Conservation (phyloP, 2,888 invertebrate genomes). For the Acleris literana region DNA sequence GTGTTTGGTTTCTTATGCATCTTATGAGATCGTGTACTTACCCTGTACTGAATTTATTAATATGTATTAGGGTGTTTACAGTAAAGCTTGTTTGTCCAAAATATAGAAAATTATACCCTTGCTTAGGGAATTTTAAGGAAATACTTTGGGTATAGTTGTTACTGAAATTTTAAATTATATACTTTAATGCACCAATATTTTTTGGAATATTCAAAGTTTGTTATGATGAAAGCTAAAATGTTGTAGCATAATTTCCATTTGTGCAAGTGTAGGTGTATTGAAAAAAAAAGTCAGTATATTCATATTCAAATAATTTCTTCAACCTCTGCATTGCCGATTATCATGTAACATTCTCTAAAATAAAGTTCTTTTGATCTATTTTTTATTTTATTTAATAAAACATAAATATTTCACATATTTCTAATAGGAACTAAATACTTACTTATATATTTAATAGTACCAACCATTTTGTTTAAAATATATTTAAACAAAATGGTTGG, state of each 20-base stretch:
- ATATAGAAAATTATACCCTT: constrained; percentile 63
- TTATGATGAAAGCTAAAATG: constrained; percentile 68
- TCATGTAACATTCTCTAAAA: constrained; percentile 83
- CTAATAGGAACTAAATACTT: no score
- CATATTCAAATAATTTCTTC: constrained; percentile 79
- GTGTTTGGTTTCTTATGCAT: constrained; percentile 27
- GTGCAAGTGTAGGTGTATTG: constrained; percentile 76
- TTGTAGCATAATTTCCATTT: constrained; percentile 74
- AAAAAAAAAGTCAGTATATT: constrained; percentile 76
- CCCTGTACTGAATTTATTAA: constrained; percentile 48
- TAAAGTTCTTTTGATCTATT: constrained; percentile 84
- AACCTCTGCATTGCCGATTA: constrained; percentile 83
- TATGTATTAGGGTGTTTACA: constrained; percentile 58
- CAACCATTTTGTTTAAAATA: no score
- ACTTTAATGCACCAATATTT: constrained; percentile 64
- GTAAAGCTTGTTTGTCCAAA: constrained; percentile 61
- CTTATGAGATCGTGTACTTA: constrained; percentile 53
- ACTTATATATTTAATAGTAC: no score
- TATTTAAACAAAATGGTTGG: no score
- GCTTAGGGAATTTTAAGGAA: constrained; percentile 59
- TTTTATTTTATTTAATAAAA: constrained; percentile 30
- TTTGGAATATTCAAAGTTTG: constrained; percentile 67
- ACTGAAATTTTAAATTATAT: constrained; percentile 39
- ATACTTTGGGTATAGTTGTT: constrained; percentile 54
- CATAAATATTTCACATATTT: no score